phyloP scores from a whole-genome alignment of 1,140 invertebrate genomes.

The Ganaspis sp. region DNA sequence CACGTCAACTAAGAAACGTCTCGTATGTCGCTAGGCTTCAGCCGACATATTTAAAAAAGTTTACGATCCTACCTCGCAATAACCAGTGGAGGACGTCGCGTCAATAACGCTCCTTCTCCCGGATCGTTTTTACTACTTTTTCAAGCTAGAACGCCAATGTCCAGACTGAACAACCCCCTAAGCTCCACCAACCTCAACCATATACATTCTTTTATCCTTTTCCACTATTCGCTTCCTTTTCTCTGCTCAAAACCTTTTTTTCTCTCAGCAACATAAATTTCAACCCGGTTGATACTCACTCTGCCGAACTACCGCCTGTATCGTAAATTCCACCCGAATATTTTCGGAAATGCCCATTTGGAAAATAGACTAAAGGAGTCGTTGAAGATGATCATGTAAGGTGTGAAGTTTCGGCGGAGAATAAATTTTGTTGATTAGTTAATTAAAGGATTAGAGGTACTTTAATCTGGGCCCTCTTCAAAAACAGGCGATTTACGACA shows the following conservation, averaged over 20 bases:
- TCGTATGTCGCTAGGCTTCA: conserved; percentile 57
- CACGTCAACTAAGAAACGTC: conserved; percentile 30
- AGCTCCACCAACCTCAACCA: conserved; percentile 36
- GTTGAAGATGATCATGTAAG: not conserved
- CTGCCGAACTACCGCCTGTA: conserved; percentile 67
- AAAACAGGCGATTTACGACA: no score
- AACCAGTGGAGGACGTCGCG: conserved; percentile 33
- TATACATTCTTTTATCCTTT: conserved; percentile 50
- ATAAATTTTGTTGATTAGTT: no score
- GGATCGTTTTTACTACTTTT: conserved; percentile 61
- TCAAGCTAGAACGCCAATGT: conserved; percentile 54
- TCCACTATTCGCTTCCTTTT: conserved; percentile 48
- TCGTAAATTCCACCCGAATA: conserved; percentile 70
- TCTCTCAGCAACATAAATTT: conserved; percentile 70
- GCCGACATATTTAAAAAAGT: conserved; percentile 66
- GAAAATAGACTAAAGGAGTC: not conserved
- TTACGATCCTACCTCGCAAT: conserved; percentile 55
- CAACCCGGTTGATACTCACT: conserved; percentile 64
- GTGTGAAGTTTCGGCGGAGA: no score
- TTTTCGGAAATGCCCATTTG: conserved; percentile 64
- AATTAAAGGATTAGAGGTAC: no score
- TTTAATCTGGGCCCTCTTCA: no score
- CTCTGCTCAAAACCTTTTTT: conserved; percentile 58
- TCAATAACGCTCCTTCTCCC: conserved; percentile 50
- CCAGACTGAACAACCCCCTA: conserved; percentile 47